Evolutionary conservation across 2,888 invertebrate genomes (phyloP), one percentile per base, ranked within the genome.

Genomic region (Polydrusus tereticollis): DNA sequence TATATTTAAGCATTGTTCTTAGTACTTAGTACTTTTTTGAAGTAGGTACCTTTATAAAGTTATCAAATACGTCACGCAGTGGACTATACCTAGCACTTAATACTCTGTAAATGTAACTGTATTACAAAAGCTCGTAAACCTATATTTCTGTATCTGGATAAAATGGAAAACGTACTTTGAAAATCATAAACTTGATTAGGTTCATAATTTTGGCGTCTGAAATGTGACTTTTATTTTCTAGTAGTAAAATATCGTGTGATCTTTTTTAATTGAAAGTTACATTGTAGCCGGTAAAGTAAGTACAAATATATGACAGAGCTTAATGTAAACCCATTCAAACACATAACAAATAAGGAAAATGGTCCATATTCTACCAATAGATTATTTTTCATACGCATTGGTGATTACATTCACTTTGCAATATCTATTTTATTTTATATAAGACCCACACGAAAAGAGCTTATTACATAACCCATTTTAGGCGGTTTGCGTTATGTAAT

Each of bases 161-260:
- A 29, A 55, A 55, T 55, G 29, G 52, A 55, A 55, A 29, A 55
- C 52, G 29, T 55, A 55, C 16, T 55, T 16, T 16, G 10, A 8
- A 55, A 55, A 29, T 29, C 29, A 55, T 55, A 55, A 29, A 55
- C 18, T 55, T 55, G 14, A 55, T 29, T 55, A 55, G 8, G 16
- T 16, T 18, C 29, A 29, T 55, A 29, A 55, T 55, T 55, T 55
- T 18, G 5, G 4, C 52, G 16, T 16, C 29, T 29, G 29, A 10
- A 29, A 29, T 7, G 29, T 16, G 29, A 29, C 16, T 16, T 55
- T 55, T 55, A 55, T 55, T 55, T 50, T 29, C 52, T 18, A 29
- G 18, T 16, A 16, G 0, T 29, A 55, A 47, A 47, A n/a, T 45
- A 6, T 41, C 41, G 16, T 41, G 2, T n/a, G 16, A 41, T n/a